Base-by-base conservation (phyloP, 92 coral and sea anemone species). In the Umimayanthus chanpuru region DNA sequence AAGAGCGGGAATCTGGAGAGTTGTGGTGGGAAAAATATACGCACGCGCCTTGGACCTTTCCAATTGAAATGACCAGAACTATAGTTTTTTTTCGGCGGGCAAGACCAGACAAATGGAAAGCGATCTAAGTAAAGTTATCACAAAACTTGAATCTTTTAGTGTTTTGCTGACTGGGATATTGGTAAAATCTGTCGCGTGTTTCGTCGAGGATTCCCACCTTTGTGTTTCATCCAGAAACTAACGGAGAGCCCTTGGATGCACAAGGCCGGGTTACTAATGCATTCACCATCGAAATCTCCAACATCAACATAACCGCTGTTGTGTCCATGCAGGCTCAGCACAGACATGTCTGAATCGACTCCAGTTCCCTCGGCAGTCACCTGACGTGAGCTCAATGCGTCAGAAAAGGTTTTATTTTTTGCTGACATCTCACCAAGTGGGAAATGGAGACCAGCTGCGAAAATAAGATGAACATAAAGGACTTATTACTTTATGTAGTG, bases 151-250 rank as follows among this genome's bases (percentile, higher is more conserved):
- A 16, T 11, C 7, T 61, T 61, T 61, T 23, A 20, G 26, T 5
- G 68, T 16, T 61, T 61, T 61, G 68, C 68, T 20, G 68, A 1
- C 68, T 61, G 68, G 68, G 68, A 18, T 23, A 61, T 25, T 23
- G 4, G 68, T 53, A 25, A 61, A 61, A 61, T 18, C 0, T 20
- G 68, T 18, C 16, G 12, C 73, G 29, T 67, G 73, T 67, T 67
- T 23, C 10, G 3, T 25, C 18, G 36, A 72, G 30, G 41, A 15
- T 38, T 81, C 50, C 2, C 67, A 83, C 87, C 87, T 70, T 25
- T 70, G 87, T 83, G 78, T 43, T 70, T 70, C 87, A 83, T 70
- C 87, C 87, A 83, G 67, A 83, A 83, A 29, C 87, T 83, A 44
- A 83, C 87, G 11, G 87, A 83, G 65, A 83, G 32, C 12, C 87